phyloP scores from a whole-genome alignment of 1,140 invertebrate species.

The Chrysopa pallens region DNA sequence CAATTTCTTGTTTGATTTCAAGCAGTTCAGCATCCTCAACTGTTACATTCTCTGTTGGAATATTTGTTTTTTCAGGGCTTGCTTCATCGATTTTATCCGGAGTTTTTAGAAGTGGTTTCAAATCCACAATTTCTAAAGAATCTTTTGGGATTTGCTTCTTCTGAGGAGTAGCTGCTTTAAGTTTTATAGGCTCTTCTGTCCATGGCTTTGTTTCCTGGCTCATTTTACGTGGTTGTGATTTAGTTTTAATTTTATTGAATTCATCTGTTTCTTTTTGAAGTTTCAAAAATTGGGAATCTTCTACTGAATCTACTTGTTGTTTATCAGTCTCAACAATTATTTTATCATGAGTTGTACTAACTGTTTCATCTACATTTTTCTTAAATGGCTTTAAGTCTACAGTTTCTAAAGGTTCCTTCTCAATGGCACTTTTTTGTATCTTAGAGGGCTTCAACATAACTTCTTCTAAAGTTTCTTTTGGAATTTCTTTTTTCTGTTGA shows the following conservation, averaged over 20 bases:
- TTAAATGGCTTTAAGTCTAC: conserved; percentile 7
- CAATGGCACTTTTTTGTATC: conserved; percentile 7
- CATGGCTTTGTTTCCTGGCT: conserved; percentile 17
- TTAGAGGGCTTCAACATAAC: conserved; percentile 21
- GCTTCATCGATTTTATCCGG: conserved; percentile 1
- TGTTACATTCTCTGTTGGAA: conserved; percentile 13
- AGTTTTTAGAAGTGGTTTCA: neutral
- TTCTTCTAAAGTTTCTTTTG: conserved; percentile 23
- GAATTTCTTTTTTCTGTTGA: conserved; percentile 17
- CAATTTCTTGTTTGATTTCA: conserved; percentile 4
- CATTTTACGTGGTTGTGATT: neutral
- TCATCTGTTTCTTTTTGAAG: conserved; percentile 22
- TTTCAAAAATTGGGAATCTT: conserved; percentile 11
- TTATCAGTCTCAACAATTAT: no score
- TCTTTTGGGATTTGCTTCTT: conserved; percentile 21
- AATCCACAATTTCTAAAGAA: conserved; percentile 21
- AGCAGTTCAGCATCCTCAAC: conserved; percentile 3
- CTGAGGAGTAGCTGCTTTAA: conserved; percentile 23
- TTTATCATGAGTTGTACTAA: no score
- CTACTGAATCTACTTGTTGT: conserved; percentile 6
- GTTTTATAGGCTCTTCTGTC: conserved; percentile 25
- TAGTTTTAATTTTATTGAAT: conserved; percentile 9
- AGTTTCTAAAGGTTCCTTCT: conserved; percentile 2
- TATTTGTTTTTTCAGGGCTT: conserved; percentile 12
- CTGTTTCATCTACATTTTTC: no score